Evolutionary conservation across 1,140 invertebrate species (phyloP).

Genomic region (Antheraea pernyi): DNA sequence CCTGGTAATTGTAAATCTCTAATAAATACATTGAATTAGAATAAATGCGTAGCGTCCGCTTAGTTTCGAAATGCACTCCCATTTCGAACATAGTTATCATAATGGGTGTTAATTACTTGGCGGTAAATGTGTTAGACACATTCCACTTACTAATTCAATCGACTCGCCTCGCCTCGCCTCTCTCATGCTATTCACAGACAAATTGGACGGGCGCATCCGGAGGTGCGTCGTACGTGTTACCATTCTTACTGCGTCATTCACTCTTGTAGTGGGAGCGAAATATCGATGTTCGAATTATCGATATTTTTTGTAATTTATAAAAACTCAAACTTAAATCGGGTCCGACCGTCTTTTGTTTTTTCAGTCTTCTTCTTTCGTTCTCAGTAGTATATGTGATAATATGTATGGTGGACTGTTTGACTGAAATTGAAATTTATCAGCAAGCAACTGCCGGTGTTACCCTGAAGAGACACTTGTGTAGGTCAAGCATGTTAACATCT

Average conservation of each 20-base stretch:
- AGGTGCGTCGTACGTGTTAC: constrained; percentile 1
- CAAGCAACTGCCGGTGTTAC: too few species aligned
- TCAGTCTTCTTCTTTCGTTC: too few species aligned
- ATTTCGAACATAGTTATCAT: background rate
- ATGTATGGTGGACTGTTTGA: too few species aligned
- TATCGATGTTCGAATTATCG: background rate
- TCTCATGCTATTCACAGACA: background rate
- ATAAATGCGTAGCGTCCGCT: background rate
- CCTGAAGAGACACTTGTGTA: too few species aligned
- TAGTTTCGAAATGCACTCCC: background rate
- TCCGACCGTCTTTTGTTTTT: too few species aligned
- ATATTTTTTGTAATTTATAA: background rate
- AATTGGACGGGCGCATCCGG: constrained; percentile 2
- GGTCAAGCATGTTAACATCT: too few species aligned
- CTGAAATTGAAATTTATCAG: too few species aligned
- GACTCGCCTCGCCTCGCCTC: background rate
- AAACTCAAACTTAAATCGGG: too few species aligned
- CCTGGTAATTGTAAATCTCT: too few species aligned
- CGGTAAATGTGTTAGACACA: background rate
- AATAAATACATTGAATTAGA: too few species aligned
- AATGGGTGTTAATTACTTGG: background rate
- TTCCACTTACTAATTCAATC: constrained; percentile 1
- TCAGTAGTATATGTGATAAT: too few species aligned
- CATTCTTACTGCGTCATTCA: background rate
- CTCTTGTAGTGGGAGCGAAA: background rate